Conservation (phyloP, 35 echinoderm and acorn worm genomes). For the Acanthaster planci region DNA sequence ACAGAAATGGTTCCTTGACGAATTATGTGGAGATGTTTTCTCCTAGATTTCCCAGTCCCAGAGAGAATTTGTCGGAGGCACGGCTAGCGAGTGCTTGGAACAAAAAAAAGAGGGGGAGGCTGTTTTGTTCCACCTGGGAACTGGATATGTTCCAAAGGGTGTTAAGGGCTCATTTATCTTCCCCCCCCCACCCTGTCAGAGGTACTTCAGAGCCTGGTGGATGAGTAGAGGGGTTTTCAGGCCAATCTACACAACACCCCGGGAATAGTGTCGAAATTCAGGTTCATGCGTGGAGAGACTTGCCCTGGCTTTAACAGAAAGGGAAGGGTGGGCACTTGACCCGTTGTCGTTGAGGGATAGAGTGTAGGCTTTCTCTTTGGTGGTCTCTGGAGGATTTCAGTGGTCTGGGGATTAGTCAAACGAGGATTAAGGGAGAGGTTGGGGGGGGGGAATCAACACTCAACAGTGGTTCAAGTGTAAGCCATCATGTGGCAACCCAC, state of each 20-base stretch:
- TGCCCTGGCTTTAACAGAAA: neutral
- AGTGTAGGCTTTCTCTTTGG: neutral
- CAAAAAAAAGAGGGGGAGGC: too few species aligned
- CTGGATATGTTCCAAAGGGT: too few species aligned
- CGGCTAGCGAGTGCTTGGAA: too few species aligned
- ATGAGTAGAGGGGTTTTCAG: too few species aligned
- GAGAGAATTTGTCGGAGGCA: too few species aligned
- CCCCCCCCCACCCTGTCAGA: neutral
- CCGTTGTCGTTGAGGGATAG: neutral
- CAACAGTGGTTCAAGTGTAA: neutral
- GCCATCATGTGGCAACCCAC: too few species aligned
- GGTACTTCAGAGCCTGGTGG: neutral
- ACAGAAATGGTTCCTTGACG: too few species aligned
- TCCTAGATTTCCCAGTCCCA: too few species aligned
- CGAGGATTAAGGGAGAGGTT: neutral
- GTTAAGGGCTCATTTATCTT: constrained; percentile 5
- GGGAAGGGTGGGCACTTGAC: neutral
- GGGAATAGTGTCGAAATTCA: neutral
- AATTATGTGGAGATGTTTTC: too few species aligned
- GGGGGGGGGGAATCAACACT: neutral
- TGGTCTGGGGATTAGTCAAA: neutral
- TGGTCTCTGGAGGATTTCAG: constrained; percentile 24
- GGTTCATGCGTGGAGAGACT: neutral
- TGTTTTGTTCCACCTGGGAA: too few species aligned
- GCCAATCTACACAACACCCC: too few species aligned